These are phyloP conservation scores for Acanthisitta chloris DNA, from an alignment of 2,113 vertebrate genomes.

Conservation along the genomic window DNA sequence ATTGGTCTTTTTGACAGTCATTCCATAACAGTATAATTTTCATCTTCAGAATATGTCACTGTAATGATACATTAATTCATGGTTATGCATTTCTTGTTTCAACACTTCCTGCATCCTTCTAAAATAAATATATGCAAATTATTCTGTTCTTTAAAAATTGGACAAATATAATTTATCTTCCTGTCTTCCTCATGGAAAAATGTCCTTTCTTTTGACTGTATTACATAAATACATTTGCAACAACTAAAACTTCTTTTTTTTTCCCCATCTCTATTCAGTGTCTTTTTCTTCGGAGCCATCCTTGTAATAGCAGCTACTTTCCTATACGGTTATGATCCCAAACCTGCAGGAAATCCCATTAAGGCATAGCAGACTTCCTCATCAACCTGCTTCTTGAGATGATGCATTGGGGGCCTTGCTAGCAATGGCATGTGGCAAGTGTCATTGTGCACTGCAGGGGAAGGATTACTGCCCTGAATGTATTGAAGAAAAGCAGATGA, in stretches of 20 bases:
- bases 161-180: not conserved
- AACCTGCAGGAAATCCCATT: slow-evolving; percentile 84
- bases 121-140: not conserved
- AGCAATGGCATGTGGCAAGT: slow-evolving; percentile 1
- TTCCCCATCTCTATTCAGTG: slow-evolving; percentile 68
- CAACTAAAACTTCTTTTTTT: not conserved
- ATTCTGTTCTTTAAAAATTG: not conserved
- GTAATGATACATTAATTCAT: not conserved
- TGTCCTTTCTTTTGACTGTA: not conserved
- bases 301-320: slow-evolving; percentile 94
- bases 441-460: slow-evolving; percentile 29
- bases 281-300: slow-evolving; percentile 91
- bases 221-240: not conserved
- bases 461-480: slow-evolving; percentile 35
- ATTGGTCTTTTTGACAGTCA: not conserved
- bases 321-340: slow-evolving; percentile 92
- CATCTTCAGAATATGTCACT: not conserved
- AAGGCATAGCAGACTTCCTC: slow-evolving; percentile 78
- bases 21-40: not conserved
- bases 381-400: slow-evolving; percentile 38
- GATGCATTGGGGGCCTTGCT: slow-evolving; percentile 26
- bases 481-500: not conserved
- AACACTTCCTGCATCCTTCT: not conserved
- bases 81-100: not conserved
- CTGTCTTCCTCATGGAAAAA: not conserved